These are phyloP conservation scores for Morpho achilles DNA, from an alignment of 2,888 invertebrate species.

Conservation along the genomic window DNA sequence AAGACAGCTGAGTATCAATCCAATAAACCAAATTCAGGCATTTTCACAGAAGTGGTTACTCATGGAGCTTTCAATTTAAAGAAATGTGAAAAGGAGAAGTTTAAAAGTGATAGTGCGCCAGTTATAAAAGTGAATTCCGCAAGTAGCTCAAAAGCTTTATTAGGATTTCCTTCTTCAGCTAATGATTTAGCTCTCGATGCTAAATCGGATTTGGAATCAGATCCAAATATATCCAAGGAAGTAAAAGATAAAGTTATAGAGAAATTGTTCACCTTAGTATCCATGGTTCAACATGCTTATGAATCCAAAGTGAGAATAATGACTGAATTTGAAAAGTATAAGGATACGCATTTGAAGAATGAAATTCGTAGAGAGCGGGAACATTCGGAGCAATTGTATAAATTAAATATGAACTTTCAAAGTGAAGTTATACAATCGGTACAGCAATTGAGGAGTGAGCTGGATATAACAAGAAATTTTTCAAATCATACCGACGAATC, in stretches of 20 bases:
- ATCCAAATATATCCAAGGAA: slow-evolving; percentile 59
- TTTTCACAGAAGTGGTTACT: slow-evolving; percentile 68
- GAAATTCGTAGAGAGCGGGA: slow-evolving; percentile 65
- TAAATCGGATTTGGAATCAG: slow-evolving; percentile 70
- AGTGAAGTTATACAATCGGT: slow-evolving; percentile 68
- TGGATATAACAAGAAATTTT: slow-evolving; percentile 58
- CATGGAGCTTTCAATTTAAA: slow-evolving; percentile 67
- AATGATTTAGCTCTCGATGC: slow-evolving; percentile 69
- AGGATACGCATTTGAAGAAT: slow-evolving; percentile 63
- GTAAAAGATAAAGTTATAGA: slow-evolving; percentile 69
- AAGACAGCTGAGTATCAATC: slow-evolving; percentile 66
- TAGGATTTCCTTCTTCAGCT: slow-evolving; percentile 70
- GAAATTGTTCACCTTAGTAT: slow-evolving; percentile 62
- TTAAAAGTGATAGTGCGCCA: slow-evolving; percentile 41
- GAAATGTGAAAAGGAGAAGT: slow-evolving; percentile 43
- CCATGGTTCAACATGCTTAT: slow-evolving; percentile 70
- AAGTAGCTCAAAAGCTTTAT: slow-evolving; percentile 52
- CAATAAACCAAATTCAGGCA: slow-evolving; percentile 62
- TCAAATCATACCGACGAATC: slow-evolving; percentile 42
- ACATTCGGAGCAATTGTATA: slow-evolving; percentile 68
- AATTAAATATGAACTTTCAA: slow-evolving; percentile 70
- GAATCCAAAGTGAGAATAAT: slow-evolving; percentile 70
- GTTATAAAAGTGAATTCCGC: slow-evolving; percentile 38
- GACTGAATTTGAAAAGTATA: slow-evolving; percentile 67
- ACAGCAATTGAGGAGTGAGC: slow-evolving; percentile 63